These are phyloP conservation scores for Semaprochilodus insignis DNA, from an alignment of 2,797 vertebrate species.

Conservation along the genomic window DNA sequence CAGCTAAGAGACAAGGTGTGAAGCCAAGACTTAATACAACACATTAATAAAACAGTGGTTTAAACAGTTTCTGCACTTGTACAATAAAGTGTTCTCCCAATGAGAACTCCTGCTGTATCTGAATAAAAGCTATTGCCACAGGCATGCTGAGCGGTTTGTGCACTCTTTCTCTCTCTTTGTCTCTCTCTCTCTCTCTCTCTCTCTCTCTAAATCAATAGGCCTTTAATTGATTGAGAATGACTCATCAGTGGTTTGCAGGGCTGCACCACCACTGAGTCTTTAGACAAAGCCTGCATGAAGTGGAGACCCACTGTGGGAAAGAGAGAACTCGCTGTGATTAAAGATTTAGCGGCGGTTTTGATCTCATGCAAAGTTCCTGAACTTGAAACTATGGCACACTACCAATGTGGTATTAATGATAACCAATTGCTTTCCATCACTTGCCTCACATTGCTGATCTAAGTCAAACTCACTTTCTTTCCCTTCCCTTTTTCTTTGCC, in stretches of 20 bases:
- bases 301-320: conserved; percentile 25
- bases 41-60: conserved; percentile 36
- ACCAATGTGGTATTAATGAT: conserved; percentile 13
- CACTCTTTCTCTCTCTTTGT: background rate
- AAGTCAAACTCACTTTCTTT: background rate
- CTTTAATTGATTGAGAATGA: conserved; percentile 73
- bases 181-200: conserved; percentile 41
- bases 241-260: conserved; percentile 58
- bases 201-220: conserved; percentile 67
- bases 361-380: conserved; percentile 19
- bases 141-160: conserved; percentile 39
- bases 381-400: conserved; percentile 20
- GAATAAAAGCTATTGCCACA: conserved; percentile 52
- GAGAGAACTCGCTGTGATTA: conserved; percentile 34
- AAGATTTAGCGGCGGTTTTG: conserved; percentile 42
- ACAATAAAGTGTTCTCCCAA: conserved; percentile 21
- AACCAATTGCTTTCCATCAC: background rate
- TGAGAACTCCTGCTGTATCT: conserved; percentile 43
- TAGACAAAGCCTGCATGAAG: conserved; percentile 40
- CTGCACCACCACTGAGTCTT: conserved; percentile 27
- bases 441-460: background rate
- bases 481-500: background rate
- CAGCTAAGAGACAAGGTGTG: conserved; percentile 9
- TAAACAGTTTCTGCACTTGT: conserved; percentile 44
- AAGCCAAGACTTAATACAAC: conserved; percentile 14